Conservation (phyloP, 2,113 vertebrate genomes). For the Dicaeum eximium region DNA sequence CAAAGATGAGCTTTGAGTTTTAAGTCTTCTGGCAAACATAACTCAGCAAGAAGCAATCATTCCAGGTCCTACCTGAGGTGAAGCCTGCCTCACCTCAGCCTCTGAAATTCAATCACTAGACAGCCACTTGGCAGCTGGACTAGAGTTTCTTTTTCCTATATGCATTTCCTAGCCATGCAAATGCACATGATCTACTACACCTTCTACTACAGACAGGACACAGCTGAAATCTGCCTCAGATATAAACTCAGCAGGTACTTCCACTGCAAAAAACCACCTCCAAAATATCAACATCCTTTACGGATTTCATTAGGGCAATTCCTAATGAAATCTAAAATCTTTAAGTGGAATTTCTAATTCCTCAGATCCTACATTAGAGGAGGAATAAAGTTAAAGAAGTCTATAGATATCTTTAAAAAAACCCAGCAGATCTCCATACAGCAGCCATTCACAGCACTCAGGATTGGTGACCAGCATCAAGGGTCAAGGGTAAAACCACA, state of each 20-base stretch:
- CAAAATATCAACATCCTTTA: not conserved
- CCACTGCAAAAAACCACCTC: not conserved
- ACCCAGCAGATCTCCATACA: not conserved
- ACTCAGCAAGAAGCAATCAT: not conserved
- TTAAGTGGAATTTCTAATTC: not conserved
- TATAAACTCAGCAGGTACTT: not conserved
- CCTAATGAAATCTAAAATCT: not conserved
- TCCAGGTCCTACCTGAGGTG: not conserved
- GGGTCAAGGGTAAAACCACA: not conserved
- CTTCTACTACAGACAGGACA: not conserved
- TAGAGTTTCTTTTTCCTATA: not conserved
- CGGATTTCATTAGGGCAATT: not conserved
- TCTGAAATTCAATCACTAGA: not conserved
- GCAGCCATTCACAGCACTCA: not conserved
- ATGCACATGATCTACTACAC: not conserved
- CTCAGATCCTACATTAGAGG: not conserved
- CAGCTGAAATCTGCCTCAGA: not conserved
- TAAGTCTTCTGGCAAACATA: not conserved
- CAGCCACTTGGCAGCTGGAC: not conserved
- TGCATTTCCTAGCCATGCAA: not conserved
- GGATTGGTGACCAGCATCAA: not conserved
- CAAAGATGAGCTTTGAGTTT: not conserved
- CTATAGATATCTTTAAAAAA: not conserved
- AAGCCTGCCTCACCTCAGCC: not conserved
- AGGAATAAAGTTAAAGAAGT: not conserved